Base-by-base conservation (phyloP, 2,888 invertebrate species). In the Leptodirus hochenwartii region DNA sequence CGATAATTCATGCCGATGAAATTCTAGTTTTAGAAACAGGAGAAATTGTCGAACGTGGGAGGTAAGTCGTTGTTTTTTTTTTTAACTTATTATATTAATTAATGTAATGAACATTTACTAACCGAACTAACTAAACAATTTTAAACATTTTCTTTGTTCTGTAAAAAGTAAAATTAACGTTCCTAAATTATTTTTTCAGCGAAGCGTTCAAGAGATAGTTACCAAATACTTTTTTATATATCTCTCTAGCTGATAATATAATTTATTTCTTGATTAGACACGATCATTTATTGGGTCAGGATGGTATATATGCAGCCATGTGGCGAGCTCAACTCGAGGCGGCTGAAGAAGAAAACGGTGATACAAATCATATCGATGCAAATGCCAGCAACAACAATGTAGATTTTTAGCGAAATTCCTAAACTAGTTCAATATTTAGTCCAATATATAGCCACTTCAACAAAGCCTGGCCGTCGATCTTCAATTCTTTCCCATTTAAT, bases 321-420 rank as follows among this genome's bases (percentile, higher is more conserved):
- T 95, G 95, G 95, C 70, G 75, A 41, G 79, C 87, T 40, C 93
- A 93, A 46, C 54, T 81, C n/a, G n/a, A n/a, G n/a, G n/a, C n/a
- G n/a, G n/a, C n/a, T n/a, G n/a, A n/a, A n/a, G n/a, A n/a, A n/a
- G n/a, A n/a, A n/a, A n/a, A n/a, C n/a, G n/a, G n/a, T n/a, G n/a
- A n/a, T n/a, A n/a, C n/a, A n/a, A n/a, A n/a, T n/a, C n/a, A n/a
- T n/a, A n/a, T n/a, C n/a, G n/a, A n/a, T n/a, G n/a, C n/a, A n/a
- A n/a, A n/a, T n/a, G n/a, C n/a, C n/a, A n/a, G n/a, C n/a, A n/a
- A n/a, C n/a, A n/a, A n/a, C n/a, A n/a, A n/a, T n/a, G n/a, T n/a
- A n/a, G n/a, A n/a, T n/a, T n/a, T n/a, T n/a, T n/a, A n/a, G n/a
- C n/a, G n/a, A n/a, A n/a, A n/a, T n/a, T n/a, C n/a, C n/a, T n/a